Conservation (phyloP, 2,113 vertebrate genomes). For the Morone chrysops region DNA sequence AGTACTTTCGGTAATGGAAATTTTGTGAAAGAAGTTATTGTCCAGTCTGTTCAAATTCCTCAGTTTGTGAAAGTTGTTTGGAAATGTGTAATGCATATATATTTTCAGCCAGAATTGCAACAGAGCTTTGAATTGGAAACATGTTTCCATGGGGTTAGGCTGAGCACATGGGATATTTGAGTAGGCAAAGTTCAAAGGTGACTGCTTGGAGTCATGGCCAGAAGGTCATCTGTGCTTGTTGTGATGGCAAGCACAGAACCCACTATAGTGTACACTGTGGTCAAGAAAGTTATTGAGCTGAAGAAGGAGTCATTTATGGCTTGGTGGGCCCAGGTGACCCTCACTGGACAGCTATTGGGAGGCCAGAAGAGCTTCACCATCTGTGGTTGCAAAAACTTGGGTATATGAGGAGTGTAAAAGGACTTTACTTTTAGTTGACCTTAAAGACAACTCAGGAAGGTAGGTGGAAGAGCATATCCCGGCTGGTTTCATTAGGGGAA, state of each 20-base stretch:
- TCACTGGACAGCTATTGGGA: not conserved
- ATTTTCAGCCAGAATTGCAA: not conserved
- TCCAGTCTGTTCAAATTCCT: not conserved
- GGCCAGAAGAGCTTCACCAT: not conserved
- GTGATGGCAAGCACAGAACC: not conserved
- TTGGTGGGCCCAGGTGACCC: not conserved
- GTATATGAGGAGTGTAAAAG: not conserved
- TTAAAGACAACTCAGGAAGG: no score
- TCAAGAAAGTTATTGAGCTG: not conserved
- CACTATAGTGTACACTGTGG: not conserved
- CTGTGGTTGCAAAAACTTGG: not conserved
- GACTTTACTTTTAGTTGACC: not conserved
- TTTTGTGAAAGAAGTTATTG: not conserved
- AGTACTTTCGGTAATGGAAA: not conserved
- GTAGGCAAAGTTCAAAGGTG: not conserved
- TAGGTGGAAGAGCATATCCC: not conserved
- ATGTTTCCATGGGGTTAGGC: not conserved
- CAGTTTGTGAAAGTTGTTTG: not conserved
- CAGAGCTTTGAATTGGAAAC: not conserved
- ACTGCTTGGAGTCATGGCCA: not conserved
- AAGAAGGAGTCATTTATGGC: not conserved
- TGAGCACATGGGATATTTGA: not conserved
- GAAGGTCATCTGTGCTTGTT: not conserved
- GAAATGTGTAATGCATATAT: not conserved
- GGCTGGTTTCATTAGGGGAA: not conserved